Percentiles rank a stretch among this genome's conserved stretches.
Conservation (phyloP, 2,888 invertebrate species). For the Drosophila mulleri region DNA sequence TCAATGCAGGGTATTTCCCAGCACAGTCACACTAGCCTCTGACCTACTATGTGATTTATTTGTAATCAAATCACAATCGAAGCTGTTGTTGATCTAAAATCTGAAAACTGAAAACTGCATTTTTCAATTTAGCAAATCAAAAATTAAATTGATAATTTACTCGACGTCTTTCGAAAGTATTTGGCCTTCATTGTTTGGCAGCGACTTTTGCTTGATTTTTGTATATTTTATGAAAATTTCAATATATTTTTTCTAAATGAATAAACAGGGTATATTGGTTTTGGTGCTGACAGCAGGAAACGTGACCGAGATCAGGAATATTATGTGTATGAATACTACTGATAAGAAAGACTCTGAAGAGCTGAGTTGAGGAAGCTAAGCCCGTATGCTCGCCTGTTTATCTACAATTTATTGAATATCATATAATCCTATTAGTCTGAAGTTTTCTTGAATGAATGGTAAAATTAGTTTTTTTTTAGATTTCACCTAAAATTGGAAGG, state of each 20-base stretch:
- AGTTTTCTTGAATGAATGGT: too few relatives aligned
- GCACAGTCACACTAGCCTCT: conserved; percentile 2
- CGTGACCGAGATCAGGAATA: too few relatives aligned
- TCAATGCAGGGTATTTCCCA: background rate
- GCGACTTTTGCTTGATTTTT: conserved; percentile 13
- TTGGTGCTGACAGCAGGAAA: too few relatives aligned
- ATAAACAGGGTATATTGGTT: background rate
- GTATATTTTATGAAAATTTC: conserved; percentile 29
- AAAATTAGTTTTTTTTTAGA: too few relatives aligned
- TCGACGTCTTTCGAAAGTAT: conserved; percentile 17
- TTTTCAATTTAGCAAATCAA: conserved; percentile 27
- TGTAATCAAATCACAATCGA: conserved; percentile 21
- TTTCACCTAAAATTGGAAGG: too few relatives aligned
- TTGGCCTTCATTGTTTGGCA: conserved; percentile 34
- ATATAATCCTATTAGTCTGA: background rate
- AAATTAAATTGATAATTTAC: conserved; percentile 39
- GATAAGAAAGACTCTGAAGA: background rate
- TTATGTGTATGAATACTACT: too few relatives aligned
- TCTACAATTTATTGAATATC: too few relatives aligned
- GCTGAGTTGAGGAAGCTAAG: rapidly evolving
- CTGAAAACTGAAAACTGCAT: conserved; percentile 18
- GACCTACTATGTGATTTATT: conserved; percentile 40
- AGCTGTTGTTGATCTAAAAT: conserved; percentile 17
- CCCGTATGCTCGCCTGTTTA: too few relatives aligned
- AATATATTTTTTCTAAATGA: background rate